These are phyloP conservation scores for Stenotaenia linearis DNA, from an alignment of 2,888 invertebrate species.

Conservation along the genomic window DNA sequence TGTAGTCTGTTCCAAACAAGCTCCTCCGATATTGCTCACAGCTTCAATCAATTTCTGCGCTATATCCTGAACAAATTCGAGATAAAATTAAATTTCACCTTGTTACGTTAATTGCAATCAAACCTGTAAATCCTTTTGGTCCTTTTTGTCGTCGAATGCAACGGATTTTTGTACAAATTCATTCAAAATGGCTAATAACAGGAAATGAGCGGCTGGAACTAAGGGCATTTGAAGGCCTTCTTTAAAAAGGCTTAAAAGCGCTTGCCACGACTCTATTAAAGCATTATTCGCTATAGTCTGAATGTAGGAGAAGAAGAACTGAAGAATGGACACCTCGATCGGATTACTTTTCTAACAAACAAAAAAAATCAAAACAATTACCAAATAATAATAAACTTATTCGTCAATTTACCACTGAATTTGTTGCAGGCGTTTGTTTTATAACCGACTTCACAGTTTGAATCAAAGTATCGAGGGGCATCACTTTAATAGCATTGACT, in stretches of 20 bases:
- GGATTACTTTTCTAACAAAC: constrained; percentile 47
- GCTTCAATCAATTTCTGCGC: constrained; percentile 64
- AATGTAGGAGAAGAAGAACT: constrained; percentile 67
- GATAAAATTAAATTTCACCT: constrained; percentile 38
- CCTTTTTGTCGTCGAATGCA: constrained; percentile 68
- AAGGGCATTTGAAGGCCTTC: constrained; percentile 61
- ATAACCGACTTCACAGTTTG: constrained; percentile 75
- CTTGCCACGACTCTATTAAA: constrained; percentile 70
- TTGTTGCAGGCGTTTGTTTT: constrained; percentile 58
- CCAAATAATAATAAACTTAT: background rate
- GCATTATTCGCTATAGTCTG: constrained; percentile 59
- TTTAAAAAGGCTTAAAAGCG: constrained; percentile 65
- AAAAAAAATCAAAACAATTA: background rate
- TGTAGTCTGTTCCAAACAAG: constrained; percentile 82
- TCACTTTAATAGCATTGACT: constrained; percentile 70
- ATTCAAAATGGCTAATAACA: constrained; percentile 70
- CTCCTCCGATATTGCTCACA: constrained; percentile 75
- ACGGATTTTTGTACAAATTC: constrained; percentile 76
- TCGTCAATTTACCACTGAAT: constrained; percentile 41
- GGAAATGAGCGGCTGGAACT: constrained; percentile 71
- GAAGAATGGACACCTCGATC: constrained; percentile 73
- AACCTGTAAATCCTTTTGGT: constrained; percentile 70
- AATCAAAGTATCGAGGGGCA: constrained; percentile 76
- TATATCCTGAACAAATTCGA: constrained; percentile 47
- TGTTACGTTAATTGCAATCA: background rate